Conservation (phyloP, 2,113 vertebrate genomes). For the Hoplias malabaricus region DNA sequence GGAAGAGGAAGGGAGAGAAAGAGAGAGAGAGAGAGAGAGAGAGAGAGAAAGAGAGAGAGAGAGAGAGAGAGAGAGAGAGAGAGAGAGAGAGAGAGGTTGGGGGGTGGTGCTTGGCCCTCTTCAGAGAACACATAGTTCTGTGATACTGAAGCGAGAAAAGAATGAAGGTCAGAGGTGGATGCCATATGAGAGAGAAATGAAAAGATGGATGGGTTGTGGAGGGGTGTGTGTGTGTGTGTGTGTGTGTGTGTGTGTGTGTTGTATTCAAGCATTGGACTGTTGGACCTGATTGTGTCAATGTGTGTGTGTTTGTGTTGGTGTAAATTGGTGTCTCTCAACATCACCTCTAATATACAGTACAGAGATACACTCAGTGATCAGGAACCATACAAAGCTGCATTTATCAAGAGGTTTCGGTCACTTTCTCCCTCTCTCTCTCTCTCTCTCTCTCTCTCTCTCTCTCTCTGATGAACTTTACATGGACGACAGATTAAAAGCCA, state of each 20-base stretch:
- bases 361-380: not conserved
- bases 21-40: not conserved
- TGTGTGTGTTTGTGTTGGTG: not conserved
- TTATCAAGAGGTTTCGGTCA: not conserved
- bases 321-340: not conserved
- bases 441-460: not conserved
- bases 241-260: not conserved
- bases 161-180: slow-evolving; percentile 33
- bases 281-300: not conserved
- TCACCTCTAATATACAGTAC: not conserved
- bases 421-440: not conserved
- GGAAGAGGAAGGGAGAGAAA: slow-evolving; percentile 7
- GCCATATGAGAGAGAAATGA: slow-evolving; percentile 6
- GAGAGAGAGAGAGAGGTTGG: slow-evolving; percentile 63
- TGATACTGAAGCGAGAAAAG: slow-evolving; percentile 33
- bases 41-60: slow-evolving; percentile 11
- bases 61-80: slow-evolving; percentile 24
- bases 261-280: not conserved
- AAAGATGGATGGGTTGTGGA: not conserved
- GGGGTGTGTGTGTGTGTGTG: not conserved
- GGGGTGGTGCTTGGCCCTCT: slow-evolving; percentile 58
- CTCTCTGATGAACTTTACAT: no score
- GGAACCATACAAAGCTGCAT: not conserved
- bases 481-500: no score
- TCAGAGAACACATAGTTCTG: slow-evolving; percentile 68